phyloP scores from a whole-genome alignment of 2,113 vertebrate genomes.

The Murina feae region DNA sequence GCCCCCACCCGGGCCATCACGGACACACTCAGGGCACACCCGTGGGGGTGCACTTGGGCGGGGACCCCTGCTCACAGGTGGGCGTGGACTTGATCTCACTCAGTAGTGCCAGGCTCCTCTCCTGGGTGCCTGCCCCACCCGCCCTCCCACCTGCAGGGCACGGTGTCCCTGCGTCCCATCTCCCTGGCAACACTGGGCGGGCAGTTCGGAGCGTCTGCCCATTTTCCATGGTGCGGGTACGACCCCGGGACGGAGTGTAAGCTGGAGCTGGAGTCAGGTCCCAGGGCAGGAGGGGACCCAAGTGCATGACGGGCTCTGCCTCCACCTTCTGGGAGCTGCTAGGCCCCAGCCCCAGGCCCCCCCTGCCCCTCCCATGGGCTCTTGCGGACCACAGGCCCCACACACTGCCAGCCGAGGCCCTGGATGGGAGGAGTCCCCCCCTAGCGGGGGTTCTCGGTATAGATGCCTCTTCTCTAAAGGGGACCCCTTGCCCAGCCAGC shows the following conservation, averaged over 20 bases:
- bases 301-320: too few relatives aligned
- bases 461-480: neutral
- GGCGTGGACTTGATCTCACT: neutral
- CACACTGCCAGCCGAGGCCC: neutral
- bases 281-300: neutral
- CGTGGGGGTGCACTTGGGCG: neutral
- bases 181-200: neutral
- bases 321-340: neutral
- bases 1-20: neutral
- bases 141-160: neutral
- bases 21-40: neutral
- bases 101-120: neutral
- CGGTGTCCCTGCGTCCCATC: neutral
- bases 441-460: fast-evolving
- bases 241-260: neutral
- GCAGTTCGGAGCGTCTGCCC: fast-evolving
- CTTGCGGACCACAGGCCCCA: too few relatives aligned
- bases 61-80: too few relatives aligned
- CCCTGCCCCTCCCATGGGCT: neutral
- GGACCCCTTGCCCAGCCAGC: too few relatives aligned
- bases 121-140: neutral
- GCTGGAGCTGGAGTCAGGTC: neutral
- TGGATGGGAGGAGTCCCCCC: neutral
- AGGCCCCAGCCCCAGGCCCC: neutral
- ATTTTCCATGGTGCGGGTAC: neutral